These are phyloP conservation scores for Cactoblastis cactorum DNA, from an alignment of 2,888 invertebrate species.

Conservation along the genomic window DNA sequence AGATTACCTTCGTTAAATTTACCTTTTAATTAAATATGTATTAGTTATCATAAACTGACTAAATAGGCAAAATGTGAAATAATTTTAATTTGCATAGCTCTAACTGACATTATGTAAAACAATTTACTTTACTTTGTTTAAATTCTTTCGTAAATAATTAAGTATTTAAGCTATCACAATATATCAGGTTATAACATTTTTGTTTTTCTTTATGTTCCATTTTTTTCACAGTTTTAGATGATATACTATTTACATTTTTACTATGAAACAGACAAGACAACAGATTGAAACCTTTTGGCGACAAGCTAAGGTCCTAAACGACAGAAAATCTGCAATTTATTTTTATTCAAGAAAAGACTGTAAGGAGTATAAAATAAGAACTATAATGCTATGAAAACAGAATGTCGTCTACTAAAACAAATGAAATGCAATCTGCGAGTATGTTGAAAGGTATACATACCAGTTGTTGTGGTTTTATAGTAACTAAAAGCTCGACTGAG, in stretches of 20 bases:
- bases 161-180: no score
- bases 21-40: no score
- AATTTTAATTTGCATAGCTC: no score
- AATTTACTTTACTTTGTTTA: no score
- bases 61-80: no score
- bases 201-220: no score
- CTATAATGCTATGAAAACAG: conserved; percentile 21
- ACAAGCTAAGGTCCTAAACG: conserved; percentile 47
- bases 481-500: conserved; percentile 64
- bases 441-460: conserved; percentile 53
- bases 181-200: no score
- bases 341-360: conserved; percentile 30
- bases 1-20: no score
- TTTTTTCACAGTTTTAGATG: neutral
- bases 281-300: conserved; percentile 60
- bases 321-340: conserved; percentile 29
- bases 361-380: conserved; percentile 25
- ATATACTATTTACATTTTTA: neutral
- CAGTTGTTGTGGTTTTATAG: conserved; percentile 73
- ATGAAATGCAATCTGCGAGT: conserved; percentile 66
- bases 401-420: conserved; percentile 42
- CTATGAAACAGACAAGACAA: conserved; percentile 53
- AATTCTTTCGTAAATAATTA: no score
- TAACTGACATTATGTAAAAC: no score
- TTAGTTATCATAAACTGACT: no score